Evolutionary conservation across 1,140 invertebrate genomes (phyloP), one percentile per base, ranked within the genome.

Genomic region (Pogonomyrmex californicus): DNA sequence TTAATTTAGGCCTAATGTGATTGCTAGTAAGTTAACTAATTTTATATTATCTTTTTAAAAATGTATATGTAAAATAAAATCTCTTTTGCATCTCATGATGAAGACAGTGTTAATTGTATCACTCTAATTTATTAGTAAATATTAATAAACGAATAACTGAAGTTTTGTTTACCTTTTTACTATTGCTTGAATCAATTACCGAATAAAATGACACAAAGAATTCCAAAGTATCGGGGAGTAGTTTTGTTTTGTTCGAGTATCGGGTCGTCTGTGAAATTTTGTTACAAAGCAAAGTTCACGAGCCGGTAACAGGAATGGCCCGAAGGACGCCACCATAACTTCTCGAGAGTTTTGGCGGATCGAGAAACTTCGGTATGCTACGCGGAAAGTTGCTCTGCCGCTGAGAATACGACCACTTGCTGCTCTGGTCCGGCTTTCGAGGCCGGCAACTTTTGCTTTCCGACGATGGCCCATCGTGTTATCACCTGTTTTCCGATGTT

Each of bases 381-480:
- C 88, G 86, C 79, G 60, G 88, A 76, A 90, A 89, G 78, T 90
- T 90, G 51, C 38, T 38, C 66, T 71, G 71, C 78, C 62, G 71
- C 85, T 90, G 88, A 90, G 89, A 90, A 90, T 90, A 89, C 89
- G 89, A 90, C 89, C 89, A 90, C 89, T 90, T 90, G 89, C 89
- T 90, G 89, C 88, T 77, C 88, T 58, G 30, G 70, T 60, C 66
- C 47, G 49, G 77, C 88, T 90, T 85, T 56, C 76, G 73, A 75
- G 38, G 62, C 76, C 38, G 71, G 65, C 62, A 90, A 85, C 89
- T 90, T 87, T 90, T 90, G 88, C 81, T 90, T 89, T 87, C 73
- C 77, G 65, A 88, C 70, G 65, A 85, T 44, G 63, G 78, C 54
- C 71, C 76, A 60, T 51, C 30, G 79, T 83, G 75, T 90, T 90